phyloP scores from a whole-genome alignment of 2,113 vertebrate species.

The Tapirus terrestris region DNA sequence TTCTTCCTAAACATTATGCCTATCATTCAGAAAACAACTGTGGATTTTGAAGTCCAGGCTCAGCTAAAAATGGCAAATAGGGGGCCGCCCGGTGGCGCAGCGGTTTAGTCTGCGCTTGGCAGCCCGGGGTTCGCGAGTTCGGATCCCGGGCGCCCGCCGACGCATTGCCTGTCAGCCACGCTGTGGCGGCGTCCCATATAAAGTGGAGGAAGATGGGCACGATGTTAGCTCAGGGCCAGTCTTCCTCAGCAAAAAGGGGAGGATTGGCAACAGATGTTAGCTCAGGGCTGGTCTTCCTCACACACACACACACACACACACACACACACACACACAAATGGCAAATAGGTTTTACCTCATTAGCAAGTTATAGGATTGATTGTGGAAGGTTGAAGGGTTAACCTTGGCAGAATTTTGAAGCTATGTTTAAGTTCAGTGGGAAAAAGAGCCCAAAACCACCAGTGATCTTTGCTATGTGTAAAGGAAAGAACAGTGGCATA shows the following conservation, averaged over 20 bases:
- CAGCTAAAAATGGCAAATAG: background rate
- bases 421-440: background rate
- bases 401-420: background rate
- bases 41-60: background rate
- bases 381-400: background rate
- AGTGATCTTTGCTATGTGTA: background rate
- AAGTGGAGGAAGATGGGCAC: too few species aligned
- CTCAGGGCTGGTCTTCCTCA: too few species aligned
- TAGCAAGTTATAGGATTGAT: background rate
- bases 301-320: background rate
- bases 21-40: background rate
- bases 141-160: too few species aligned
- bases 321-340: background rate
- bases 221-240: too few species aligned
- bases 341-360: background rate
- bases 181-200: too few species aligned
- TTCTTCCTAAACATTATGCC: conserved; percentile 9
- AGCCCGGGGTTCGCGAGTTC: too few species aligned
- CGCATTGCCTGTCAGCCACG: too few species aligned
- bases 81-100: background rate
- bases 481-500: background rate
- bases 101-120: too few species aligned
- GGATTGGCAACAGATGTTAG: too few species aligned
- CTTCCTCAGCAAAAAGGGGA: too few species aligned
- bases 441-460: background rate